Evolutionary conservation across 1,140 invertebrate species (phyloP).

Genomic region (Ptiloglossa arizonensis): DNA sequence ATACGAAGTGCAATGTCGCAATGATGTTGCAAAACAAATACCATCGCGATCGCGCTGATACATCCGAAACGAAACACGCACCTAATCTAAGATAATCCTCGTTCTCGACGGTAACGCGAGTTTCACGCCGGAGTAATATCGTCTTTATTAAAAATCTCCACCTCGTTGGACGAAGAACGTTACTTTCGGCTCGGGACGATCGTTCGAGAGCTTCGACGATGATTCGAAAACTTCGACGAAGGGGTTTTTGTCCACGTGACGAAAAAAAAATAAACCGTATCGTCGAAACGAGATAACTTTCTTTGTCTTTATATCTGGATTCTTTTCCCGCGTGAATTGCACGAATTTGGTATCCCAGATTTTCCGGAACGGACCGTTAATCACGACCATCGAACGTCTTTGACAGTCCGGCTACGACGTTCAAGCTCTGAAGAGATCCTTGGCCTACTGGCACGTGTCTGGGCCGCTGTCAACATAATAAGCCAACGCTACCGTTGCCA

Average conservation of each 20-base stretch:
- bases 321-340: no score
- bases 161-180: background rate
- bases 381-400: constrained; percentile 55
- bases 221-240: background rate
- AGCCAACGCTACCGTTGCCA: constrained; percentile 55
- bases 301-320: no score
- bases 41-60: background rate
- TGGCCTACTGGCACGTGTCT: constrained; percentile 55
- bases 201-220: background rate
- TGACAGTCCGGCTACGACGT: constrained; percentile 11
- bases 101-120: background rate
- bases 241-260: background rate
- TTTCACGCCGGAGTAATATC: background rate
- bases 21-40: background rate
- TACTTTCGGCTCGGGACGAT: no score
- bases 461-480: constrained; percentile 49
- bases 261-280: background rate
- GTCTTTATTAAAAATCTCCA: background rate
- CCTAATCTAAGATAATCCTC: background rate
- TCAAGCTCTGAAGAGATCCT: constrained; percentile 52
- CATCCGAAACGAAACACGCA: background rate
- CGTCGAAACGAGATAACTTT: background rate
- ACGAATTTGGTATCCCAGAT: constrained; percentile 37
- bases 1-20: background rate
- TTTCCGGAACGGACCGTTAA: constrained; percentile 26